A percentile compares a stretch with the other conserved stretches of the same genome.
Evolutionary conservation across 2,888 invertebrate species (phyloP).

Genomic region (Agrochola macilenta): DNA sequence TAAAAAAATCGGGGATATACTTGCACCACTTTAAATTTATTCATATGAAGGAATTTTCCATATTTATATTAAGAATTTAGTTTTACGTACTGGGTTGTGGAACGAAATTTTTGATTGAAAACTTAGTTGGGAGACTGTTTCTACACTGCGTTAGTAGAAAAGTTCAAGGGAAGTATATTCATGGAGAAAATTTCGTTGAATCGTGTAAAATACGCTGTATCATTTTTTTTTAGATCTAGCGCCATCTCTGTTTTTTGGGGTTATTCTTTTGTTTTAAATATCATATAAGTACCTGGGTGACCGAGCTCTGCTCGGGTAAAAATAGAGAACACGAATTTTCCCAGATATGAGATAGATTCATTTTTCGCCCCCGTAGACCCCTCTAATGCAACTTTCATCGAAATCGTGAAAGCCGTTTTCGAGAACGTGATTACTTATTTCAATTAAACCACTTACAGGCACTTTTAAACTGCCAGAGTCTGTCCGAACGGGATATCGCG

Average conservation of each 20-base stretch:
- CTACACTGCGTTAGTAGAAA: constrained; percentile 35
- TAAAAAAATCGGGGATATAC: constrained; percentile 49
- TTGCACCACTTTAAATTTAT: constrained; percentile 48
- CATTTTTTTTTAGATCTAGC: not conserved
- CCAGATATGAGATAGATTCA: too few species aligned
- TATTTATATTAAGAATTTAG: constrained; percentile 51
- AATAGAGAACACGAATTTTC: too few species aligned
- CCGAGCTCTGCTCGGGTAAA: too few species aligned
- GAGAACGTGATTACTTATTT: too few species aligned
- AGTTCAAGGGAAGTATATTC: constrained; percentile 36
- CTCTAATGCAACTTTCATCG: too few species aligned
- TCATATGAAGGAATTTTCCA: constrained; percentile 27
- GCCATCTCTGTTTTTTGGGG: not conserved
- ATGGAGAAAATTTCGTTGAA: constrained; percentile 24
- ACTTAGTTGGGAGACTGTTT: constrained; percentile 38
- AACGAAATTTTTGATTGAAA: constrained; percentile 49
- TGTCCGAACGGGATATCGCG: too few species aligned
- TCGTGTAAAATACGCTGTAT: not conserved
- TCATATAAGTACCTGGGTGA: too few species aligned
- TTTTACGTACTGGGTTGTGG: constrained; percentile 34
- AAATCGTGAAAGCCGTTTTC: too few species aligned
- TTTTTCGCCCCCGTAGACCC: too few species aligned
- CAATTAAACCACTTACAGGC: too few species aligned
- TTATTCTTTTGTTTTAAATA: too few species aligned
- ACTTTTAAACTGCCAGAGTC: too few species aligned